Conservation (phyloP, 2,113 vertebrate species). For the Tyto alba region DNA sequence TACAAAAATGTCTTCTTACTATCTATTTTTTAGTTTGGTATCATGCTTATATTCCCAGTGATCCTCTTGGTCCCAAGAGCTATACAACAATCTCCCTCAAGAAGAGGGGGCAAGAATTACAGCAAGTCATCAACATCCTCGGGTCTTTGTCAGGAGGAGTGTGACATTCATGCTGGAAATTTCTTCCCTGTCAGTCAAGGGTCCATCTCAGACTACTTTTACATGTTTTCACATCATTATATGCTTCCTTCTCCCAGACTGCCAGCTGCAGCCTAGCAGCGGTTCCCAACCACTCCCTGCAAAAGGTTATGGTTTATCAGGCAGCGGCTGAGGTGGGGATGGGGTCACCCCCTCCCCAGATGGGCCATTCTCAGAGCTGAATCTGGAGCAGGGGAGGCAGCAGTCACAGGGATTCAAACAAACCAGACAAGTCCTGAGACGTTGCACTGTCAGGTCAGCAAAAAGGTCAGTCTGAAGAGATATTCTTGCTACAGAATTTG, state of each 20-base stretch:
- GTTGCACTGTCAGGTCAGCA: not conserved
- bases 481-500: not conserved
- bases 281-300: not conserved
- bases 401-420: not conserved
- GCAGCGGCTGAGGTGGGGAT: not conserved
- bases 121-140: not conserved
- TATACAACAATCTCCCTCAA: not conserved
- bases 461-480: not conserved
- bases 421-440: not conserved
- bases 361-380: not conserved
- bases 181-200: not conserved
- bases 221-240: not conserved
- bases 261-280: not conserved
- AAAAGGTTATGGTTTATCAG: not conserved
- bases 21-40: not conserved
- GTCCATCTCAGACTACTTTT: not conserved
- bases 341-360: not conserved
- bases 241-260: not conserved
- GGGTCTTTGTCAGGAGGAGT: accelerated
- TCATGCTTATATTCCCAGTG: not conserved
- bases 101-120: not conserved
- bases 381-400: not conserved
- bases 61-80: not conserved
- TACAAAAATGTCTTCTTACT: accelerated
- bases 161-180: not conserved